Conservation (phyloP, 2,797 vertebrate genomes). For the Echeneis naucrates region DNA sequence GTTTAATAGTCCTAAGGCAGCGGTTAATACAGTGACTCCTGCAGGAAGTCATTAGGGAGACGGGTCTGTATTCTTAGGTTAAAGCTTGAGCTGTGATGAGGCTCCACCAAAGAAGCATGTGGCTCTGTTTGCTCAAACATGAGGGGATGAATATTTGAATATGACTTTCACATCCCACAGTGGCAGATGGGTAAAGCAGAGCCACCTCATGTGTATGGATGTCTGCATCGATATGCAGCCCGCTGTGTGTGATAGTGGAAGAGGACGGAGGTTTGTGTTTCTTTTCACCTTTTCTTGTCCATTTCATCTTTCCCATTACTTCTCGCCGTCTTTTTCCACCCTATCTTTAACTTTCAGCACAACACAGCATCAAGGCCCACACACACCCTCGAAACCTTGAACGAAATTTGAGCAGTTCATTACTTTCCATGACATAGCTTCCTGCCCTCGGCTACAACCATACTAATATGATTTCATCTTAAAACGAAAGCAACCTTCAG, state of each 20-base stretch:
- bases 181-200: constrained; percentile 45
- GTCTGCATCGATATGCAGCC: constrained; percentile 47
- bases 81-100: constrained; percentile 4
- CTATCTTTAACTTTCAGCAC: neutral
- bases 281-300: neutral
- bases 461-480: neutral
- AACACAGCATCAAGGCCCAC: neutral
- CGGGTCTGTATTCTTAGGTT: constrained; percentile 1
- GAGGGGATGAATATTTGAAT: constrained; percentile 51
- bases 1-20: constrained; percentile 1
- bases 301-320: neutral
- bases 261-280: neutral
- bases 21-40: constrained; percentile 21
- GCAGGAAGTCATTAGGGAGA: neutral
- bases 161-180: constrained; percentile 57
- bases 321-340: neutral
- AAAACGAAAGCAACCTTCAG: neutral
- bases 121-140: constrained; percentile 33
- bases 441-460: neutral
- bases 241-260: constrained; percentile 9
- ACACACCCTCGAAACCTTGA: neutral
- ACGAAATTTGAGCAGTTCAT: neutral
- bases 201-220: constrained; percentile 62
- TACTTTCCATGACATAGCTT: neutral
- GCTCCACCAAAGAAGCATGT: neutral